Percentiles rank a stretch among this genome's conserved stretches.
phyloP scores from a whole-genome alignment of 1,140 invertebrate species.

The Nephotettix cincticeps region DNA sequence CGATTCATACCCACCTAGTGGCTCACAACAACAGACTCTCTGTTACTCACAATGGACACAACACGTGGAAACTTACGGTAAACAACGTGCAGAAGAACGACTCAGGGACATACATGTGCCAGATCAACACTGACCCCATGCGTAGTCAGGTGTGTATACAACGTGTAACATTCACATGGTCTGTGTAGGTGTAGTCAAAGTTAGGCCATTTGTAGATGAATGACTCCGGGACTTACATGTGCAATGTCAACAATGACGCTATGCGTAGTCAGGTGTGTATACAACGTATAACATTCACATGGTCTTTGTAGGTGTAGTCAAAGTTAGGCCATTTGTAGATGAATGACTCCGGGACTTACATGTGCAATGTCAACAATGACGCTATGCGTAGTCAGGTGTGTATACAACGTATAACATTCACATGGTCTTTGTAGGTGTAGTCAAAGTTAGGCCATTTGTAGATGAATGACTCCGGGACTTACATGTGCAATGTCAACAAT shows the following conservation, averaged over 20 bases:
- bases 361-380: too few relatives aligned
- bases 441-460: too few relatives aligned
- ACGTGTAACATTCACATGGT: too few relatives aligned
- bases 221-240: slow-evolving; percentile 88
- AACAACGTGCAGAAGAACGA: slow-evolving; percentile 86
- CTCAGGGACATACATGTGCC: slow-evolving; percentile 87
- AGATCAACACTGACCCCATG: slow-evolving; percentile 91
- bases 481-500: slow-evolving; percentile 92
- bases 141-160: slow-evolving; percentile 66
- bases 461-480: slow-evolving; percentile 82
- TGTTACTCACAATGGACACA: slow-evolving; percentile 87
- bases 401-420: too few relatives aligned
- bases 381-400: too few relatives aligned
- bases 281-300: too few relatives aligned
- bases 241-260: slow-evolving; percentile 88
- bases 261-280: slow-evolving; percentile 77
- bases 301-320: too few relatives aligned
- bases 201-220: slow-evolving; percentile 86
- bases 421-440: too few relatives aligned
- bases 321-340: too few relatives aligned
- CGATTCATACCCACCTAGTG: slow-evolving; percentile 87
- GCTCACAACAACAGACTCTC: slow-evolving; percentile 79
- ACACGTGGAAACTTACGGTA: slow-evolving; percentile 88
- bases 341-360: too few relatives aligned
- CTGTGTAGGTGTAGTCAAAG: too few relatives aligned